phyloP scores from a whole-genome alignment of 2,113 vertebrate genomes.

The Cricetomys ansorgei region DNA sequence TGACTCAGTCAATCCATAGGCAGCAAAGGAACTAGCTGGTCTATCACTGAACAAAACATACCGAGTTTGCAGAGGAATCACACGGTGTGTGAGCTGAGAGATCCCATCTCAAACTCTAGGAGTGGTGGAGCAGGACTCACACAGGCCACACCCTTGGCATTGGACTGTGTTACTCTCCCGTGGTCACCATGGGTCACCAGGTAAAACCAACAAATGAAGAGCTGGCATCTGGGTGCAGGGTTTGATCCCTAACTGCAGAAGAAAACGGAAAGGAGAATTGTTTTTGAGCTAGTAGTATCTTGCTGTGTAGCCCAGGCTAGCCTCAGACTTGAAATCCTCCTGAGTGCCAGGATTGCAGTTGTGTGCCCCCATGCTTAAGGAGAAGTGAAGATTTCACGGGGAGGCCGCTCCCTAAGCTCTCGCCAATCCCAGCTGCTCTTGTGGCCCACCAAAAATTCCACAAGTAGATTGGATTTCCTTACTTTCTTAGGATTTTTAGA shows the following conservation, averaged over 20 bases:
- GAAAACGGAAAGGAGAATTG: background rate
- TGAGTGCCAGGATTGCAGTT: background rate
- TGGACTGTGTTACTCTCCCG: background rate
- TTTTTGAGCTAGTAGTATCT: background rate
- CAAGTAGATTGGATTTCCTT: background rate
- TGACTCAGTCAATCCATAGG: background rate
- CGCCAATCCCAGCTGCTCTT: background rate
- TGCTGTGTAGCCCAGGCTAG: background rate
- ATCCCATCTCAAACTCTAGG: background rate
- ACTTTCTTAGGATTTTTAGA: background rate
- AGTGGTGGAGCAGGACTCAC: background rate
- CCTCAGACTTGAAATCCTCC: background rate
- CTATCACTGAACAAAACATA: background rate
- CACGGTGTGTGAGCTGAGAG: background rate
- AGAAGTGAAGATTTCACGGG: rapidly evolving
- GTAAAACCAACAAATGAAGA: background rate
- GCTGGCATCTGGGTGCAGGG: background rate
- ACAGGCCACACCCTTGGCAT: background rate
- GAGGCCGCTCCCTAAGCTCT: background rate
- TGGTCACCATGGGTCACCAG: background rate
- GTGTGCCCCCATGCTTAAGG: background rate
- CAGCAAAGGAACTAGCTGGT: background rate
- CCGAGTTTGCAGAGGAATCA: background rate
- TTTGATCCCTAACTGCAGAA: background rate
- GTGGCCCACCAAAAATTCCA: background rate